phyloP scores from a whole-genome alignment of 1,140 invertebrate species.

The Drosophila sp. region DNA sequence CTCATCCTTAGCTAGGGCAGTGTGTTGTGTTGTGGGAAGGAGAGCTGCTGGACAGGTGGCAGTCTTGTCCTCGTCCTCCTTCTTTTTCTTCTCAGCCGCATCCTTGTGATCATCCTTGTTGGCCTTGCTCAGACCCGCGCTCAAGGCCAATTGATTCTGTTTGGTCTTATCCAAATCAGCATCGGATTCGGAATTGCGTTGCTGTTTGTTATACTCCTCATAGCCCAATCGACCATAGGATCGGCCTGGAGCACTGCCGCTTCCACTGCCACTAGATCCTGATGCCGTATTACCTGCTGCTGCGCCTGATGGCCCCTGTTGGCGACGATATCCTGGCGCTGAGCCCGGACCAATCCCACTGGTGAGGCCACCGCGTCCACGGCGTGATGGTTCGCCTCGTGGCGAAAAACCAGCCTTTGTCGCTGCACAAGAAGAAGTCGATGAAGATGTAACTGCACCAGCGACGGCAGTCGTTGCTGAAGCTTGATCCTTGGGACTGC shows the following conservation, averaged over 20 bases:
- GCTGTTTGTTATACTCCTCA: slow-evolving; percentile 79
- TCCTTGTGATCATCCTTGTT: slow-evolving; percentile 71
- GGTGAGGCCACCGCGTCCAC: slow-evolving; percentile 87
- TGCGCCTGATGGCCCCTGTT: slow-evolving; percentile 58
- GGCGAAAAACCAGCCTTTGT: slow-evolving; percentile 86
- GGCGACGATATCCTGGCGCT: slow-evolving; percentile 71
- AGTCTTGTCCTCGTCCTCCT: slow-evolving; percentile 65
- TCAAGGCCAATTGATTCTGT: slow-evolving; percentile 87
- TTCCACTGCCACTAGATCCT: slow-evolving; percentile 13
- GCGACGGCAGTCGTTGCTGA: slow-evolving; percentile 5
- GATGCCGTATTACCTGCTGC: slow-evolving; percentile 10
- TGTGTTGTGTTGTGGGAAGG: slow-evolving; percentile 51
- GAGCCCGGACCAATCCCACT: slow-evolving; percentile 73
- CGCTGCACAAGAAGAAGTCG: slow-evolving; percentile 60
- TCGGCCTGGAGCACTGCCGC: slow-evolving; percentile 29
- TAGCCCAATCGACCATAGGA: slow-evolving; percentile 86
- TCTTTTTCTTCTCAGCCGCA: slow-evolving; percentile 27
- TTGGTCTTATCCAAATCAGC: slow-evolving; percentile 87
- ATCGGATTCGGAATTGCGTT: slow-evolving; percentile 77
- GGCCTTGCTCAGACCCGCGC: slow-evolving; percentile 85
- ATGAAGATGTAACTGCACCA: slow-evolving; percentile 37
- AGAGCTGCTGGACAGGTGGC: slow-evolving; percentile 34
- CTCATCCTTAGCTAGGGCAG: slow-evolving; percentile 65
- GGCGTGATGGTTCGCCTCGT: slow-evolving; percentile 91
- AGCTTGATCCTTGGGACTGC: slow-evolving; percentile 39